Evolutionary conservation across 1,140 invertebrate genomes (phyloP).

Genomic region (Trachymyrmex septentrionalis): DNA sequence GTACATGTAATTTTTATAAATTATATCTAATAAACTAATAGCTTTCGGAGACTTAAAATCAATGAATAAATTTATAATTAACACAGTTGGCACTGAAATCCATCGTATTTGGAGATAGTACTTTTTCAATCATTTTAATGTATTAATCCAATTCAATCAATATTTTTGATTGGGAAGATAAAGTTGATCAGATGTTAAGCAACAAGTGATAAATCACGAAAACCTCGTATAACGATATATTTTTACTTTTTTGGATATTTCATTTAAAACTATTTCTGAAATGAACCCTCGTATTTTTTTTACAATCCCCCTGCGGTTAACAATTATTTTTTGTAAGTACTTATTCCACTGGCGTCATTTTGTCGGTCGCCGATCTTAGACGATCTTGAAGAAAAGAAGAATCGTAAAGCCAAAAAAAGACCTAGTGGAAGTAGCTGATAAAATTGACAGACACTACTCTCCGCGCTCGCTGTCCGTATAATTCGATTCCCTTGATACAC

Average conservation of each 20-base stretch:
- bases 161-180: not conserved
- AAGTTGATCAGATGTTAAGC: conserved; percentile 1
- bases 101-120: not conserved
- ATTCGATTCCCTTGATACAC: conserved; percentile 37
- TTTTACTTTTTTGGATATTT: not conserved
- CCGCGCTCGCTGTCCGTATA: not conserved
- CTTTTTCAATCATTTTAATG: not conserved
- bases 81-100: conserved; percentile 4
- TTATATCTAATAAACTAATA: not conserved
- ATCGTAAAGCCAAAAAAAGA: conserved; percentile 33
- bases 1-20: not conserved
- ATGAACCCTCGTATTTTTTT: not conserved
- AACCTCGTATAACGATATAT: not conserved
- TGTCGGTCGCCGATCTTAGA: not conserved
- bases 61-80: not conserved
- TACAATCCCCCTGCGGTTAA: not conserved
- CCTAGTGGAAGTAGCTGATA: conserved; percentile 17
- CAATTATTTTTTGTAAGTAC: conserved; percentile 31
- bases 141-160: not conserved
- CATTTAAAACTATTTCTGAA: conserved; percentile 7
- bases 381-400: not conserved
- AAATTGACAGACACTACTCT: conserved; percentile 46
- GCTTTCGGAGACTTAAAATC: not conserved
- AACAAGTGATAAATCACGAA: conserved; percentile 35
- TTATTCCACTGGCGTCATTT: conserved; percentile 5